Conservation (phyloP, 2,888 invertebrate genomes). For the Hirtodrosophila cameraria region DNA sequence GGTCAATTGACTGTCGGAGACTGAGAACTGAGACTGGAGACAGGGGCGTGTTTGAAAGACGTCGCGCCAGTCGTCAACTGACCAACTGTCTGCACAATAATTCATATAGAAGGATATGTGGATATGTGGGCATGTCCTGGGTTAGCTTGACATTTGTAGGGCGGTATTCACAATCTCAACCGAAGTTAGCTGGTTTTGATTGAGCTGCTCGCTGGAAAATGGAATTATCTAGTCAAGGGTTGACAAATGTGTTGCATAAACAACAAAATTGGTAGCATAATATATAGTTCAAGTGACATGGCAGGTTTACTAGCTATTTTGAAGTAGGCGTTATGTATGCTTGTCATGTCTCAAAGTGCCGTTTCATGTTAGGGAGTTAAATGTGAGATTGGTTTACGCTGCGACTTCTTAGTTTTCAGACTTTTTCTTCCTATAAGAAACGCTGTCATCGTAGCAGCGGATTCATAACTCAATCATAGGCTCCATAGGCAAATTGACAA, state of each 20-base stretch:
- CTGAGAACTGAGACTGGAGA: slow-evolving; percentile 82
- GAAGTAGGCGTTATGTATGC: slow-evolving; percentile 52
- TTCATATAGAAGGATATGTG: slow-evolving; percentile 29
- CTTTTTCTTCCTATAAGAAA: background rate
- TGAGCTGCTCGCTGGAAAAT: slow-evolving; percentile 35
- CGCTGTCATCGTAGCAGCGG: slow-evolving; percentile 32
- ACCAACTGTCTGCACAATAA: slow-evolving; percentile 54
- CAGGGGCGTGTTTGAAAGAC: slow-evolving; percentile 80
- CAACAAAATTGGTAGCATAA: slow-evolving; percentile 11
- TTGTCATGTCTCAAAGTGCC: slow-evolving; percentile 50
- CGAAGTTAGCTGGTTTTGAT: slow-evolving; percentile 56
- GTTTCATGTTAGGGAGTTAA: slow-evolving; percentile 50
- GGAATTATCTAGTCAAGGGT: slow-evolving; percentile 45
- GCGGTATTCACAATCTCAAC: slow-evolving; percentile 16
- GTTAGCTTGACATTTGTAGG: slow-evolving; percentile 44
- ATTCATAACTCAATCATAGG: slow-evolving; percentile 70
- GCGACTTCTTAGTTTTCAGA: slow-evolving; percentile 30
- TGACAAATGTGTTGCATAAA: slow-evolving; percentile 61
- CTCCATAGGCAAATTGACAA: slow-evolving; percentile 4
- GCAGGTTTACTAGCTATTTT: background rate
- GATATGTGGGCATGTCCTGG: slow-evolving; percentile 26
- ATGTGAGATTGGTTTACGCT: slow-evolving; percentile 18
- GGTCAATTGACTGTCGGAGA: slow-evolving; percentile 30
- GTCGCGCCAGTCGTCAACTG: slow-evolving; percentile 77
- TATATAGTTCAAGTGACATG: slow-evolving; percentile 11